Base-by-base conservation (phyloP, 1,140 invertebrate species). In the Zaprionus inermis region DNA sequence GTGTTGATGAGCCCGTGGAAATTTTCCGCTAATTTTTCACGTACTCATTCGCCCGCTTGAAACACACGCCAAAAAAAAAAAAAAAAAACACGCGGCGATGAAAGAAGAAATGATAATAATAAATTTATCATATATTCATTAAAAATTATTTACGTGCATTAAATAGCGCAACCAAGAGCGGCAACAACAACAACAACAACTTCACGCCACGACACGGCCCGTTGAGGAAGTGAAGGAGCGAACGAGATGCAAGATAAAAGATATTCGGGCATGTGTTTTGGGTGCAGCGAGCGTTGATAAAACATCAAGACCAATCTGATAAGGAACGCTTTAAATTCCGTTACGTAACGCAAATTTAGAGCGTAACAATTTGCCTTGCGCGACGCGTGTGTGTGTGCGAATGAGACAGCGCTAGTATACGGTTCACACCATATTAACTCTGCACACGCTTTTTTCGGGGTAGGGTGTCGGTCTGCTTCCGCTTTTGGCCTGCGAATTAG, bases 331-430 rank as follows among this genome's bases (percentile, higher is more conserved):
- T 91, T 91, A 88, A 91, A 88, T 91, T 91, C 82, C 88, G 84
- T 91, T 91, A 91, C 88, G 88, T 88, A 88, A 91, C 88, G 88
- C 88, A 84, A 91, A 91, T 91, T 91, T 91, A 88, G 83, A 91
- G 78, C 78, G 73, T 77, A 70, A 78, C 76, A 74, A 79, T 79
- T 70, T 46, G 49, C 56, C 55, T 30, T 59, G 55, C 14, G 12
- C 14, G 34, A 46, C 11, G 18, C 20, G 44, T 20, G 9, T 30
- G 57, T 54, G 51, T 34, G 54, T 65, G 46, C 18, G 56, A 46
- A 41, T 38, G 72, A 69, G 75, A 73, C 1, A 20, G 63, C 44
- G 12, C 30, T 14, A 38, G 28, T 10, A 24, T 14, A 18, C 34
- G 20, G 58, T 72, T 72, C 57, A 79, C 73, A 76, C 51, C 44